Percentiles rank a stretch among this genome's conserved stretches.
Evolutionary conservation across 1,140 invertebrate species (phyloP).

Genomic region (Drosophila arawakana): DNA sequence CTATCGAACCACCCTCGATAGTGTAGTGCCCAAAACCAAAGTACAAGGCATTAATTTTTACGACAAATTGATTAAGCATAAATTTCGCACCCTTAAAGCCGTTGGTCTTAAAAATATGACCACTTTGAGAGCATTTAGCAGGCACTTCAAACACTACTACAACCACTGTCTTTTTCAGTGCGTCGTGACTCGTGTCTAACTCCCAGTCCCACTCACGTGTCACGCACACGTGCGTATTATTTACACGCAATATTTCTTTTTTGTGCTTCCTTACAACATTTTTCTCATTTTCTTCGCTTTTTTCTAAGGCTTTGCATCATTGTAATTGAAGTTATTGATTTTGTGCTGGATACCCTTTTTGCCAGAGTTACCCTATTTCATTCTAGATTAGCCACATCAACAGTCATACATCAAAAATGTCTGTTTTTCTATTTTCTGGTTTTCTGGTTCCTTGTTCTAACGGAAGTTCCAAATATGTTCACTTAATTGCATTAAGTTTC

Average conservation of each 20-base stretch:
- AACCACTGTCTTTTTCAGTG: conserved; percentile 21
- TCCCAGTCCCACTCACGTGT: conserved; percentile 71
- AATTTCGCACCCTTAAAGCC: conserved; percentile 67
- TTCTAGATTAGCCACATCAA: conserved; percentile 67
- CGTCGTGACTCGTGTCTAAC: background rate
- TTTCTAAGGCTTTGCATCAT: conserved; percentile 40
- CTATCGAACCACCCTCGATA: conserved; percentile 24
- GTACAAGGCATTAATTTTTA: conserved; percentile 77
- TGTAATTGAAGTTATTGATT: conserved; percentile 73
- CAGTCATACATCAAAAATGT: conserved; percentile 75
- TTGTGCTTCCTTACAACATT: conserved; percentile 1
- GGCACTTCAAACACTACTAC: conserved; percentile 71
- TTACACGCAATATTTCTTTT: conserved; percentile 74
- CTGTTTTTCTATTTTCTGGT: conserved; percentile 20
- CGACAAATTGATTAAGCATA: conserved; percentile 84
- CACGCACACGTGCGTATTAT: conserved; percentile 83
- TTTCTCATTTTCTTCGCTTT: conserved; percentile 4
- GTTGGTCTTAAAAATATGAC: conserved; percentile 54
- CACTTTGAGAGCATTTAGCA: conserved; percentile 80
- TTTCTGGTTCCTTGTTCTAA: conserved; percentile 33
- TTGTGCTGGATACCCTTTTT: conserved; percentile 19
- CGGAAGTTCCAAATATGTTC: conserved; percentile 82
- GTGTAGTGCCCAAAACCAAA: conserved; percentile 41
- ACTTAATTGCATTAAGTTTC: conserved; percentile 78
- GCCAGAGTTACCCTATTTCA: conserved; percentile 22